phyloP scores from a whole-genome alignment of 2,113 vertebrate species.

The Epinephelus lanceolatus region DNA sequence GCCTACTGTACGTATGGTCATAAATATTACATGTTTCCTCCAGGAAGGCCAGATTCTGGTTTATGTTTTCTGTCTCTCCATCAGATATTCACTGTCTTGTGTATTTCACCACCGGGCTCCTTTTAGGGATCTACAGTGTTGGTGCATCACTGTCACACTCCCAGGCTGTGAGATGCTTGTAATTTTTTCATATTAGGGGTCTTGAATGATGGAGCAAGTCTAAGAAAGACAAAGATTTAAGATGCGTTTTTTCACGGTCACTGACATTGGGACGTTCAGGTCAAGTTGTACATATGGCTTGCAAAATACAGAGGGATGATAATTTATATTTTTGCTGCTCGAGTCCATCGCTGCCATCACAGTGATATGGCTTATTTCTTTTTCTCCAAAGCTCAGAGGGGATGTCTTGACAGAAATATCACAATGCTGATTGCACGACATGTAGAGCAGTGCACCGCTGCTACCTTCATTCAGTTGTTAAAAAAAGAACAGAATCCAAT shows the following conservation, averaged over 20 bases:
- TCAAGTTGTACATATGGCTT: background rate
- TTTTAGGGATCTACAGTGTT: background rate
- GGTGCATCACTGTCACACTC: constrained; percentile 2
- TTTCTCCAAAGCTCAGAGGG: background rate
- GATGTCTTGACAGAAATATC: background rate
- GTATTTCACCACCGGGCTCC: constrained; percentile 9
- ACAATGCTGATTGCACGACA: background rate
- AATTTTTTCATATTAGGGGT: background rate
- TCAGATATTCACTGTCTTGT: background rate
- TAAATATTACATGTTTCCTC: constrained; percentile 15
- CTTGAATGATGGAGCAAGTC: background rate
- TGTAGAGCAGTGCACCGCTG: background rate
- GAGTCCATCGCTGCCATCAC: background rate
- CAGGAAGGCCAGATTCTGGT: background rate
- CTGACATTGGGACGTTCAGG: background rate
- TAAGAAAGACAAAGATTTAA: background rate
- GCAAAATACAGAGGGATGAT: background rate
- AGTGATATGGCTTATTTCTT: background rate
- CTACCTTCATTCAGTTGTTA: background rate
- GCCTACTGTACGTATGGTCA: background rate
- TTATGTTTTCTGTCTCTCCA: background rate
- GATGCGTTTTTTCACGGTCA: too few species aligned
- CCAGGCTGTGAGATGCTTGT: background rate
- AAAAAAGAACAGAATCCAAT: background rate
- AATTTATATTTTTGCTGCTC: background rate